phyloP scores from a whole-genome alignment of 2,888 invertebrate species.

The Odiellus spinosus region DNA sequence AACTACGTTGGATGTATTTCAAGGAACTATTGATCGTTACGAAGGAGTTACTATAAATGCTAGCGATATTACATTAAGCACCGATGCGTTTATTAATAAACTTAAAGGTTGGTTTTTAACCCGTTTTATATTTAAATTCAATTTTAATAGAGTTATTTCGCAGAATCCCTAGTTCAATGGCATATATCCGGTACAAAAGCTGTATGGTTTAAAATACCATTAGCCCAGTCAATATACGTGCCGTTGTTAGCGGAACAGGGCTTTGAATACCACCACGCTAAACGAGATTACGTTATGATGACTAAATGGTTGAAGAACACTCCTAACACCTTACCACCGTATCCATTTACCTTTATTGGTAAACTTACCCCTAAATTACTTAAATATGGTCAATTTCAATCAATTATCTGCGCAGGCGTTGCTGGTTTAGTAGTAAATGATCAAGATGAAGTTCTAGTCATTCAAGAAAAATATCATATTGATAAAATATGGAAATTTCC shows the following conservation, averaged over 20 bases:
- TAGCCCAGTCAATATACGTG: slow-evolving; percentile 11
- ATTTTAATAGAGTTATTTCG: too few relatives aligned
- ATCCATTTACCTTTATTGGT: slow-evolving; percentile 53
- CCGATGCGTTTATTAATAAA: too few relatives aligned
- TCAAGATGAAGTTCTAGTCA: slow-evolving; percentile 56
- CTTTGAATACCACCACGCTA: slow-evolving; percentile 75
- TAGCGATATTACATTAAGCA: too few relatives aligned
- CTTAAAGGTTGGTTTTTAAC: too few relatives aligned
- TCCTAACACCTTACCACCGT: slow-evolving; percentile 49
- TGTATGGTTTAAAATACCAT: slow-evolving; percentile 14
- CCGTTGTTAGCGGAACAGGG: slow-evolving; percentile 31
- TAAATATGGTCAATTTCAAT: too few relatives aligned
- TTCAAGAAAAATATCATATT: slow-evolving; percentile 50
- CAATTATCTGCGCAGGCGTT: slow-evolving; percentile 7
- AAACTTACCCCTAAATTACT: too few relatives aligned
- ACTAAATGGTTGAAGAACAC: slow-evolving; percentile 58
- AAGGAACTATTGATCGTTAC: too few relatives aligned
- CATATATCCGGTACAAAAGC: slow-evolving; percentile 7
- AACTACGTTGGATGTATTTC: too few relatives aligned
- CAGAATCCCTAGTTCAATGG: slow-evolving; percentile 11
- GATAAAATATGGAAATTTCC: slow-evolving; percentile 68
- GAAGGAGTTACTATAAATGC: too few relatives aligned
- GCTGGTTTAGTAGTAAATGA: slow-evolving; percentile 72
- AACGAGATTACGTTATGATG: slow-evolving; percentile 58
- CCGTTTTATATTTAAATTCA: too few relatives aligned